Percentiles rank a stretch among this genome's conserved stretches.
phyloP scores from a whole-genome alignment of 2,797 vertebrate species.

The Oreochromis mossambicus region DNA sequence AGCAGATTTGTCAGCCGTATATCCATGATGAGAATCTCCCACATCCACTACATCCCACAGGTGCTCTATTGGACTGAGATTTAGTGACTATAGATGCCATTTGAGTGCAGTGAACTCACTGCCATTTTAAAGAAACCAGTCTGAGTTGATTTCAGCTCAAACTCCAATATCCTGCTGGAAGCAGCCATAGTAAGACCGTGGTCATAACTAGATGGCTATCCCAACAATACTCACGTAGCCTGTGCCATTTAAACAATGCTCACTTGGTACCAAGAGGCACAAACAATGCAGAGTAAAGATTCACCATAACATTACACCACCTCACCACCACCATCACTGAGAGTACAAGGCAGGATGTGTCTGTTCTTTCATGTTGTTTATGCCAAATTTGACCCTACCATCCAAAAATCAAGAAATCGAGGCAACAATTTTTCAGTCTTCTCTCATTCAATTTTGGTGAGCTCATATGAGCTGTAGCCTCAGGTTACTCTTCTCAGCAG shows the following conservation, averaged over 20 bases:
- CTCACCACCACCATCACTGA: background rate
- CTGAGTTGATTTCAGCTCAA: background rate
- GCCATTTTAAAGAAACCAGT: background rate
- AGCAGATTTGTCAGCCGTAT: background rate
- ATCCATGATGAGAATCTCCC: background rate
- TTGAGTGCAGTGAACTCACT: background rate
- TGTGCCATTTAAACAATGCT: background rate
- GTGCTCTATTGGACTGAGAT: background rate
- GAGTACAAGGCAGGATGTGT: background rate
- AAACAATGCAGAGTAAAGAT: background rate
- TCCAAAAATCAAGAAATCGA: background rate
- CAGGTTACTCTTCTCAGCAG: background rate
- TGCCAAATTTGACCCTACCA: background rate
- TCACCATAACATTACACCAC: rapidly evolving
- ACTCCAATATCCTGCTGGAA: background rate
- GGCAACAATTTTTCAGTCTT: background rate
- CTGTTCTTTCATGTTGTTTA: background rate
- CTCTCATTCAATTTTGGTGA: background rate
- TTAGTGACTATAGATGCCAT: background rate
- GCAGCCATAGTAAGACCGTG: background rate
- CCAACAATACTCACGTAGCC: background rate
- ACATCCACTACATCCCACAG: background rate
- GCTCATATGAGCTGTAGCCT: background rate
- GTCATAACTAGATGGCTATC: background rate
- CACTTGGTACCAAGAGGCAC: background rate